phyloP scores from a whole-genome alignment of 2,888 invertebrate genomes.

The Andrena trimmerana region DNA sequence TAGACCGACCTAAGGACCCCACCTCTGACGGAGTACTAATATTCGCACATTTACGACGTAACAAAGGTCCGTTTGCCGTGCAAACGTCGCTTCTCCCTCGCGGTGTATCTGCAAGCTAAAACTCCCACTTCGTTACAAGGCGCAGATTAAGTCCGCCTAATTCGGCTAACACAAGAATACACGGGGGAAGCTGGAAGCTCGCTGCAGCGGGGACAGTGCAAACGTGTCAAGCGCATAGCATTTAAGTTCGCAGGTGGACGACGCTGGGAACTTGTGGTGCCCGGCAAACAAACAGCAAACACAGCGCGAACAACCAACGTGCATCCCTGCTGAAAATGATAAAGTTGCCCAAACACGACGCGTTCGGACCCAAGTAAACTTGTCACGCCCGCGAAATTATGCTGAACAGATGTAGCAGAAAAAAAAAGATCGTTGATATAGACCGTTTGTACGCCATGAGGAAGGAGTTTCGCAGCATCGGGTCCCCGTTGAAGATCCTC shows the following conservation, averaged over 20 bases:
- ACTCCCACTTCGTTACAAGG: constrained; percentile 31
- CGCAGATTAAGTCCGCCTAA: constrained; percentile 47
- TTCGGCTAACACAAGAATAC: constrained; percentile 15
- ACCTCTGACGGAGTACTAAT: constrained; percentile 49
- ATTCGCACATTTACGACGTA: constrained; percentile 36
- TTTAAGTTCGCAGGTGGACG: constrained; percentile 17
- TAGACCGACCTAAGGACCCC: constrained; percentile 39
- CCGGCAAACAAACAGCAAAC: not conserved
- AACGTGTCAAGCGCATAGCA: constrained; percentile 27
- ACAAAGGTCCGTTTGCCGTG: constrained; percentile 49
- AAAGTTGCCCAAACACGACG: not conserved
- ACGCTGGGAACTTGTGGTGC: not conserved
- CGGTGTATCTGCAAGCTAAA: constrained; percentile 50
- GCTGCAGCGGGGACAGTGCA: constrained; percentile 8
- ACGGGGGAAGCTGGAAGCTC: not conserved
- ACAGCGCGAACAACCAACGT: not conserved
- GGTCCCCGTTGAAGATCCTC: not conserved
- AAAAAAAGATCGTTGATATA: no score
- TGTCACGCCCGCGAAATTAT: not conserved
- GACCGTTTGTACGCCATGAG: no score
- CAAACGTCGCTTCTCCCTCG: constrained; percentile 37
- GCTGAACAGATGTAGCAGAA: not conserved
- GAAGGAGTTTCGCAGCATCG: not conserved
- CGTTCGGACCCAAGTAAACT: not conserved
- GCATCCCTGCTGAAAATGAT: not conserved